phyloP scores from a whole-genome alignment of 2,113 vertebrate genomes.

The Pyrgilauda ruficollis region DNA sequence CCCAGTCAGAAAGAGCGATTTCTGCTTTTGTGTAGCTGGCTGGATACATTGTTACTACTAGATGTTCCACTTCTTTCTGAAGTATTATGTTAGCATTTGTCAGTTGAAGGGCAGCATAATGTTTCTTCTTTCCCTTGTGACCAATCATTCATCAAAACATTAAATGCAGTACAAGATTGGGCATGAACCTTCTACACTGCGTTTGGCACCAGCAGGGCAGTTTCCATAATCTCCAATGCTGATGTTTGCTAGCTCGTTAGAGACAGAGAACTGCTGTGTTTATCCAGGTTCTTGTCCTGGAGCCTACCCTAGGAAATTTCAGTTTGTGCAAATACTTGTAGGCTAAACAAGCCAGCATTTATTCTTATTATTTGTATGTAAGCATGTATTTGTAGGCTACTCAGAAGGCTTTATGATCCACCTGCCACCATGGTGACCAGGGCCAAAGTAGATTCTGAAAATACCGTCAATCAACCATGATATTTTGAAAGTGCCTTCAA shows the following conservation, averaged over 20 bases:
- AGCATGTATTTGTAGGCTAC: not conserved
- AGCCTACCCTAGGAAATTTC: not conserved
- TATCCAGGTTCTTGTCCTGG: not conserved
- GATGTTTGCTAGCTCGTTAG: not conserved
- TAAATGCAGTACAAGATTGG: slow-evolving; percentile 6
- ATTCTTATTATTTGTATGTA: not conserved
- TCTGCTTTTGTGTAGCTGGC: not conserved
- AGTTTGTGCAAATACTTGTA: not conserved
- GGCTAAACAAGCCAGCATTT: not conserved
- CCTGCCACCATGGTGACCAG: accelerated
- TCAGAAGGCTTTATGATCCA: not conserved
- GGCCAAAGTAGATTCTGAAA: not conserved
- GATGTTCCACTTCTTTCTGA: not conserved
- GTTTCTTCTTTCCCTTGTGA: not conserved
- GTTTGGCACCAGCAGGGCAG: not conserved
- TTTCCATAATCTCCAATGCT: not conserved
- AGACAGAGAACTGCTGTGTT: not conserved
- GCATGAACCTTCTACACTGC: not conserved
- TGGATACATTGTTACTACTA: not conserved
- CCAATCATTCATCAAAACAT: not conserved
- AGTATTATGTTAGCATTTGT: not conserved
- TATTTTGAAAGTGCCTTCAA: not conserved
- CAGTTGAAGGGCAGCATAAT: not conserved
- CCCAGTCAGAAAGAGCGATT: not conserved
- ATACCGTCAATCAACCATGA: not conserved